These are phyloP conservation scores for Peromyscus melanophrys DNA, from an alignment of 2,797 vertebrate species.

Conservation along the genomic window DNA sequence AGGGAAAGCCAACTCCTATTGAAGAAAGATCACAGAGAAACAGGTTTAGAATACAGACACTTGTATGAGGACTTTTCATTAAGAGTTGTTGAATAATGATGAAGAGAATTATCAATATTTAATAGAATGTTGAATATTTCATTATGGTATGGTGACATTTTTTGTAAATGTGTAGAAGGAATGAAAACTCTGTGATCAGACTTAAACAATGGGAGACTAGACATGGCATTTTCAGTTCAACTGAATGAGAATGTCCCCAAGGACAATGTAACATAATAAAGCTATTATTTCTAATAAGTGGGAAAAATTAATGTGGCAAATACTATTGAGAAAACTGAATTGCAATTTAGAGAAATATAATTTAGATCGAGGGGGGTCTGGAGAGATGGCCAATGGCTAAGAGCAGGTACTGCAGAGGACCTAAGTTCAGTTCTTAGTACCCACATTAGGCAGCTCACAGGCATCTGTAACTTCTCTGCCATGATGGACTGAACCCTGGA, in stretches of 20 bases:
- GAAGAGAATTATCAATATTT: conserved; percentile 61
- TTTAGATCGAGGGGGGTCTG: background rate
- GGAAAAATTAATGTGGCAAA: background rate
- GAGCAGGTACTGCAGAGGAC: background rate
- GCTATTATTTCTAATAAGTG: background rate
- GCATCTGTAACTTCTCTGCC: background rate
- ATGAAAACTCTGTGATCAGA: conserved; percentile 40
- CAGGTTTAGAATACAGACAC: background rate
- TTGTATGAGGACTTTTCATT: background rate
- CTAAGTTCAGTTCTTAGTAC: background rate
- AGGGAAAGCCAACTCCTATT: background rate
- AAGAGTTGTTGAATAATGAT: conserved; percentile 13
- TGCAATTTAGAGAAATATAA: conserved; percentile 30
- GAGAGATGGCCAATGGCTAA: background rate
- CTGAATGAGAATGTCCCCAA: background rate
- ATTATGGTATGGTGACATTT: conserved; percentile 4
- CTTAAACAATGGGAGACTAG: background rate
- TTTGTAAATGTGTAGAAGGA: conserved; percentile 50
- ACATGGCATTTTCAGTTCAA: background rate
- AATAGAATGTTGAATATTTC: conserved; percentile 60
- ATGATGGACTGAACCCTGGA: background rate
- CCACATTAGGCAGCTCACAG: background rate
- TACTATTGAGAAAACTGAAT: background rate
- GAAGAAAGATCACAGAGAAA: conserved; percentile 17
- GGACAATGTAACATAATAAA: conserved; percentile 1